Conservation (phyloP, 2,888 invertebrate species). For the Platerodrilus igneus region DNA sequence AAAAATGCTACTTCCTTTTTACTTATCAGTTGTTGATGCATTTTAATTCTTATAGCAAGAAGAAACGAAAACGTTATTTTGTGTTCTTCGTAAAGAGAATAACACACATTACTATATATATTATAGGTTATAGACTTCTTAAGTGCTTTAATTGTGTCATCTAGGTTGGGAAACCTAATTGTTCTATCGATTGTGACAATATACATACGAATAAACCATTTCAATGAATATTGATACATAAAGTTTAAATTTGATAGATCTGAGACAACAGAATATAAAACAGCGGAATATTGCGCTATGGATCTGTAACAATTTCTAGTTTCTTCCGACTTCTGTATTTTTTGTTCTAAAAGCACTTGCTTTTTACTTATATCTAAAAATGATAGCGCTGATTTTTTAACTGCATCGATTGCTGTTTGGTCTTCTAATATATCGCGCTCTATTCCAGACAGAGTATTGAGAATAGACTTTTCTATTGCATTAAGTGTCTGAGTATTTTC, state of each 20-base stretch:
- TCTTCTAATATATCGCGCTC: conserved; percentile 90
- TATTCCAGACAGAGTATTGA: conserved; percentile 74
- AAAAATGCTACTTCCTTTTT: conserved; percentile 64
- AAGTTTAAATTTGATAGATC: conserved; percentile 80
- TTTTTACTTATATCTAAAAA: conserved; percentile 79
- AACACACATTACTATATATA: conserved; percentile 73
- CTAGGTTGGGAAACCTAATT: conserved; percentile 65
- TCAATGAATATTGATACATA: conserved; percentile 84
- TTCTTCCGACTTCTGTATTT: conserved; percentile 71
- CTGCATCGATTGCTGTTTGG: conserved; percentile 79
- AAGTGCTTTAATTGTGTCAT: conserved; percentile 64
- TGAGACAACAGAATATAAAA: conserved; percentile 76
- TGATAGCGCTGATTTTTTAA: conserved; percentile 79
- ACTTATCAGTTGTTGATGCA: conserved; percentile 55
- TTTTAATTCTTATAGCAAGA: conserved; percentile 67
- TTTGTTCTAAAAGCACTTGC: conserved; percentile 71
- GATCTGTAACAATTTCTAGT: conserved; percentile 70
- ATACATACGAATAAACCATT: conserved; percentile 83
- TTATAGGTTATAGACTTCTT: conserved; percentile 74
- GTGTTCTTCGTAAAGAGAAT: conserved; percentile 82
- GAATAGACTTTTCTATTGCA: conserved; percentile 85
- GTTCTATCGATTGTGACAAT: conserved; percentile 71
- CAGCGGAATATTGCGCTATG: conserved; percentile 74
- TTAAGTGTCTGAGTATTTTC: too few relatives aligned
- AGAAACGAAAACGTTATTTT: conserved; percentile 79